phyloP scores from a whole-genome alignment of 2,797 vertebrate genomes.

The Helarctos malayanus region DNA sequence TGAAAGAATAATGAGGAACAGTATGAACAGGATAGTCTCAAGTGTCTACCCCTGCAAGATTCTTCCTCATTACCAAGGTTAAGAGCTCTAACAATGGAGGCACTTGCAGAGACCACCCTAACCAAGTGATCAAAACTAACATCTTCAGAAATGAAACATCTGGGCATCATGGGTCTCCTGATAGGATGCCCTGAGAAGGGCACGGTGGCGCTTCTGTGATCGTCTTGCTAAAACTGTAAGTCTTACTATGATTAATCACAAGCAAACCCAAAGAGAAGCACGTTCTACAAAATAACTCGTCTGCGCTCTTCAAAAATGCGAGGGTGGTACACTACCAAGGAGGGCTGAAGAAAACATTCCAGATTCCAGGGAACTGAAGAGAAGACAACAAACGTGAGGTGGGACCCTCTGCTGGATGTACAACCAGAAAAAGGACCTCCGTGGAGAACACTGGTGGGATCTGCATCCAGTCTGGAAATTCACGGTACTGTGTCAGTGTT shows the following conservation, averaged over 20 bases:
- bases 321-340: background rate
- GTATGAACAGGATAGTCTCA: background rate
- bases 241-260: background rate
- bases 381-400: background rate
- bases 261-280: background rate
- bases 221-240: background rate
- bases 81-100: background rate
- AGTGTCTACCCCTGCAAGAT: background rate
- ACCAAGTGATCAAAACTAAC: background rate
- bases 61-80: slow-evolving; percentile 4
- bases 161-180: background rate
- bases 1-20: slow-evolving; percentile 10
- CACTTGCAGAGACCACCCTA: background rate
- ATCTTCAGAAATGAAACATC: background rate
- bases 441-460: background rate
- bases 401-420: background rate
- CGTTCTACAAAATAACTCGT: background rate
- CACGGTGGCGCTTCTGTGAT: background rate
- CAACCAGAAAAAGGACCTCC: background rate
- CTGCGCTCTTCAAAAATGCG: fast-evolving
- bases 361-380: background rate
- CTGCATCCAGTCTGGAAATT: background rate
- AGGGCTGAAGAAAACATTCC: background rate
- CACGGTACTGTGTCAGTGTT: fast-evolving
- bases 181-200: background rate